Evolutionary conservation across 2,113 vertebrate species (phyloP), one percentile per base, ranked within the genome.

Genomic region (Clarias gariepinus): DNA sequence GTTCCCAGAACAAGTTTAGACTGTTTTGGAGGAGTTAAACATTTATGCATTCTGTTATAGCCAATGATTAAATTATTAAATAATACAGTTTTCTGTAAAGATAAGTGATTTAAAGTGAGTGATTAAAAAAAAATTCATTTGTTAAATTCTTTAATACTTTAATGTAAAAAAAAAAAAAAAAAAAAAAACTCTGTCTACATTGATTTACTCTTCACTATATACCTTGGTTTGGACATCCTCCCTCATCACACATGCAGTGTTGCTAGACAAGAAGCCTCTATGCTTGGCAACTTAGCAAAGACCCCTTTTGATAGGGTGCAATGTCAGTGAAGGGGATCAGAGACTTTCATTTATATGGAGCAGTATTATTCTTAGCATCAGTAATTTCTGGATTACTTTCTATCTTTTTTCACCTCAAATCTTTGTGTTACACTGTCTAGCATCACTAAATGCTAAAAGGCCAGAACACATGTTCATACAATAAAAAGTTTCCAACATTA

Each of bases 301-400:
- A 82, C 80, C 81, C 80, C 73, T 85, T 88, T 81, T 88, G 79
- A 88, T 85, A 82, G 71, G 63, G 52, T 66, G 61, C 80, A 84
- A 63, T 89, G 88, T 89, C 82, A 80, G 73, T 78, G 28, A 64
- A 63, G 63, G 25, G 81, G 74, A 86, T 89, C 88, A 89, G 85
- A 83, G 86, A 79, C 81, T 89, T 78, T 86, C 41, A 83, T 83
- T 86, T 76, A 69, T 71, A 53, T 81, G 61, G 69, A 85, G 71
- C 79, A 83, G 84, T 79, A 86, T 89, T 89, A 85, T 69, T 82
- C 55, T 83, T 58, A 69, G 73, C 80, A 74, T 86, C 80, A 63
- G 82, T 77, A 86, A 86, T 84, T 76, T 57, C 85, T 77, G 28
- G 64, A 86, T 89, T 86, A 80, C 41, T 53, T 30, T 74, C 23